Conservation (phyloP, 2,888 invertebrate genomes). For the Andrena camellia region DNA sequence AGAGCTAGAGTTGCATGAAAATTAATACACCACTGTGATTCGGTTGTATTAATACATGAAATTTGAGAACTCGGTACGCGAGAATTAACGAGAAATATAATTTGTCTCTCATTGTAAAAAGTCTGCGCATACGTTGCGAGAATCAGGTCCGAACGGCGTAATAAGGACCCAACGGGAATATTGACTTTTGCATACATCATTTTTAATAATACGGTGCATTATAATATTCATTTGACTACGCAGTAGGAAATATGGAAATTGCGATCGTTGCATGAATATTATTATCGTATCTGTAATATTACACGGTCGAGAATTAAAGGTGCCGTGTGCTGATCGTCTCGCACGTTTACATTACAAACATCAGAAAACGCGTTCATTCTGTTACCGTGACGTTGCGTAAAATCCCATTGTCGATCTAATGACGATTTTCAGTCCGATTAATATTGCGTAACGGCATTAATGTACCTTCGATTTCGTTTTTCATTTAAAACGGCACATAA, state of each 20-base stretch:
- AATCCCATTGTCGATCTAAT: constrained; percentile 19
- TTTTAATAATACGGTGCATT: constrained; percentile 37
- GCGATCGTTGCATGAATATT: constrained; percentile 20
- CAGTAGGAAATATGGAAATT: constrained; percentile 14
- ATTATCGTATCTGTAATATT: constrained; percentile 46
- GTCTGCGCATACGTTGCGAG: not conserved
- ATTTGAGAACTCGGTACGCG: not conserved
- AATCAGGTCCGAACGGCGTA: not conserved
- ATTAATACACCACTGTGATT: no score
- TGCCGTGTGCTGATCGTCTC: constrained; percentile 22
- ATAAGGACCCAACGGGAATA: not conserved
- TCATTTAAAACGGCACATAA: not conserved
- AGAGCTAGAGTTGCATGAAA: no score
- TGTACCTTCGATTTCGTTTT: not conserved
- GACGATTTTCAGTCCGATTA: constrained; percentile 19
- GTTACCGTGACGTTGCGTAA: constrained; percentile 2
- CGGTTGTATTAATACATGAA: no score
- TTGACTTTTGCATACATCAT: constrained; percentile 6
- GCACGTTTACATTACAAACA: constrained; percentile 38
- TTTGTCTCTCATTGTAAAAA: not conserved
- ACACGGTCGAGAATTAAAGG: constrained; percentile 29
- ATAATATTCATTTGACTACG: constrained; percentile 20
- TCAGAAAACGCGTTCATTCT: not conserved
- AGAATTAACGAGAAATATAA: not conserved
- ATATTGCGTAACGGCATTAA: constrained; percentile 30